These are phyloP conservation scores for Ptiloglossa arizonensis DNA, from an alignment of 1,140 invertebrate genomes.

Conservation along the genomic window DNA sequence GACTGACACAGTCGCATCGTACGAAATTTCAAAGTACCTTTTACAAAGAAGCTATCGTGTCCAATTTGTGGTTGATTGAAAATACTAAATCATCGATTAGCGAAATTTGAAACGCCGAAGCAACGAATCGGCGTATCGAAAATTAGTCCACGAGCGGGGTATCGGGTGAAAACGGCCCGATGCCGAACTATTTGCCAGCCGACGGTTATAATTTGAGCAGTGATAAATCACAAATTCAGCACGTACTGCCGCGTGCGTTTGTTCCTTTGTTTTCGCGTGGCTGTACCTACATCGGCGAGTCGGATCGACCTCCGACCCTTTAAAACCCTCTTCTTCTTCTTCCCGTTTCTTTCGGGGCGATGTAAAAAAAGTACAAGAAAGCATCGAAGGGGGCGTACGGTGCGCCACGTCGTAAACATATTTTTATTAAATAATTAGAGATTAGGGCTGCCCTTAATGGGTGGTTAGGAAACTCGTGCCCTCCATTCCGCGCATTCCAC, in stretches of 20 bases:
- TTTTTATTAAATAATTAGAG: slow-evolving; percentile 83
- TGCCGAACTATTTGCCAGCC: slow-evolving; percentile 15
- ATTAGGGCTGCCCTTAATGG: slow-evolving; percentile 79
- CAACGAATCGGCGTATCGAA: not conserved
- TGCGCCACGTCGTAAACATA: slow-evolving; percentile 81
- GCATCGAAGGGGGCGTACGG: slow-evolving; percentile 72
- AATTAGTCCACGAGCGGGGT: not conserved
- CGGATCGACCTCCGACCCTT: slow-evolving; percentile 76
- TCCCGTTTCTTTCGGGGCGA: slow-evolving; percentile 42
- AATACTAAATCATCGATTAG: not conserved
- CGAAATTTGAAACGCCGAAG: not conserved
- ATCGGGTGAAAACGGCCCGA: not conserved
- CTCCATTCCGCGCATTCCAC: slow-evolving; percentile 80
- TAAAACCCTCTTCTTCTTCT: slow-evolving; percentile 60
- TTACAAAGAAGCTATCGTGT: too few species aligned
- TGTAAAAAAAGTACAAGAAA: slow-evolving; percentile 57
- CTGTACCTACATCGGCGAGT: slow-evolving; percentile 60
- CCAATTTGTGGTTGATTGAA: too few species aligned
- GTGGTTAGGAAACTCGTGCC: slow-evolving; percentile 80
- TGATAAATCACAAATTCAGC: slow-evolving; percentile 60
- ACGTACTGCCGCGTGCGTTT: slow-evolving; percentile 56
- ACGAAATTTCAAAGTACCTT: too few species aligned
- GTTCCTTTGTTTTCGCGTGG: slow-evolving; percentile 63
- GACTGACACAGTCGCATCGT: too few species aligned
- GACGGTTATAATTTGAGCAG: slow-evolving; percentile 40